Percentiles rank a stretch among this genome's conserved stretches.
Evolutionary conservation across 2,113 vertebrate species (phyloP).

Genomic region (Pelobates fuscus): DNA sequence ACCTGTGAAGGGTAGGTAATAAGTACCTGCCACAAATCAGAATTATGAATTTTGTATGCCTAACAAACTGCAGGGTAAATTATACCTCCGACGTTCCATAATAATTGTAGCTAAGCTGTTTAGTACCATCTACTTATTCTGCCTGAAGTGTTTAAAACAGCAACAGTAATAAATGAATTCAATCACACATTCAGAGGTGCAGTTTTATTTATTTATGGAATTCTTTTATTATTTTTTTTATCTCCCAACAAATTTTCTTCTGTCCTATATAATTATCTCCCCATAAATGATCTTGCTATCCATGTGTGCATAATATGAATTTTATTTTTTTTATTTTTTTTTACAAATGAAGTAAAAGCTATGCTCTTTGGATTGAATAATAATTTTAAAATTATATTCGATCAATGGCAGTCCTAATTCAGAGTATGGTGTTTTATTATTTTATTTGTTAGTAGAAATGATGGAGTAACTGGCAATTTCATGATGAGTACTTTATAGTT

Average conservation of each 20-base stretch:
- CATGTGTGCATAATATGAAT: too few species aligned
- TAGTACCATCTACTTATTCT: conserved; percentile 83
- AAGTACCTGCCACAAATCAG: conserved; percentile 86
- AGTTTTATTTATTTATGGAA: conserved; percentile 47
- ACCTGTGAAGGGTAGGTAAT: conserved; percentile 85
- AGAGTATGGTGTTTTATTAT: too few species aligned
- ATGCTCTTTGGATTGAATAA: too few species aligned
- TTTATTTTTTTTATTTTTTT: too few species aligned
- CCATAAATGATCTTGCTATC: too few species aligned
- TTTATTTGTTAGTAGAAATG: too few species aligned
- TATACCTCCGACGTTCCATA: conserved; percentile 83
- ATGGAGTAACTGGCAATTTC: too few species aligned
- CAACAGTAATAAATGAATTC: conserved; percentile 83
- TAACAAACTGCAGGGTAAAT: conserved; percentile 84
- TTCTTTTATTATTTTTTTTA: conserved; percentile 49
- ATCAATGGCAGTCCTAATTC: too few species aligned
- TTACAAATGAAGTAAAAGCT: too few species aligned
- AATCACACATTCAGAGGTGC: conserved; percentile 71
- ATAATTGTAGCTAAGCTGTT: conserved; percentile 88
- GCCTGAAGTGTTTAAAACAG: conserved; percentile 79
- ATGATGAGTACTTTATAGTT: too few species aligned
- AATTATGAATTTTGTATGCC: conserved; percentile 83
- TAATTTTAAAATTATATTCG: too few species aligned
- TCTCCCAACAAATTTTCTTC: background rate
- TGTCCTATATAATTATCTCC: background rate